Conservation (phyloP, 2,888 invertebrate genomes). For the Trachelus troglodyta region DNA sequence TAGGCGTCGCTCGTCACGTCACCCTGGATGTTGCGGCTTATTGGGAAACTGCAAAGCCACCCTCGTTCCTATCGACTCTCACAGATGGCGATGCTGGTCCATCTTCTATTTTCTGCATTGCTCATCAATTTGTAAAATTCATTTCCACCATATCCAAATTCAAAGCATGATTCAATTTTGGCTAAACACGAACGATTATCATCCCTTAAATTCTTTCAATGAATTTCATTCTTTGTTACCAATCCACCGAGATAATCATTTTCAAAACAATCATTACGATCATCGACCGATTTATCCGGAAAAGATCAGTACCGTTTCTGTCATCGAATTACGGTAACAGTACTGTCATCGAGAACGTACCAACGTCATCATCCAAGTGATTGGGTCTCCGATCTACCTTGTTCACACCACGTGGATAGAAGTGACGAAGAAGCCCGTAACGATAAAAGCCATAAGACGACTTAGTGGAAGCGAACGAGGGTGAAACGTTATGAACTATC, state of each 20-base stretch:
- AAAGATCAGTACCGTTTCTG: background rate
- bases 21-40: slow-evolving; percentile 52
- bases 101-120: slow-evolving; percentile 6
- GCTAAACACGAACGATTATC: background rate
- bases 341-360: background rate
- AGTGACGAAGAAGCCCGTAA: background rate
- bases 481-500: background rate
- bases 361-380: background rate
- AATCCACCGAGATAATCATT: background rate
- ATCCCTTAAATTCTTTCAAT: background rate
- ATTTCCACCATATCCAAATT: background rate
- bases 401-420: background rate
- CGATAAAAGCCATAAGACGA: background rate
- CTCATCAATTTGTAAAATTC: background rate
- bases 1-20: slow-evolving; percentile 49
- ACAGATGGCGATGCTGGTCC: slow-evolving; percentile 54
- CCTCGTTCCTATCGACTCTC: slow-evolving; percentile 52
- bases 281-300: background rate
- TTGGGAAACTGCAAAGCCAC: slow-evolving; percentile 54
- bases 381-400: background rate
- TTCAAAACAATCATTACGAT: background rate
- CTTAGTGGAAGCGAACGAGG: background rate
- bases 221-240: background rate
- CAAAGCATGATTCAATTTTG: background rate
- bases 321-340: background rate